Evolutionary conservation across 2,797 vertebrate species (phyloP).

Genomic region (Siniperca undulata): DNA sequence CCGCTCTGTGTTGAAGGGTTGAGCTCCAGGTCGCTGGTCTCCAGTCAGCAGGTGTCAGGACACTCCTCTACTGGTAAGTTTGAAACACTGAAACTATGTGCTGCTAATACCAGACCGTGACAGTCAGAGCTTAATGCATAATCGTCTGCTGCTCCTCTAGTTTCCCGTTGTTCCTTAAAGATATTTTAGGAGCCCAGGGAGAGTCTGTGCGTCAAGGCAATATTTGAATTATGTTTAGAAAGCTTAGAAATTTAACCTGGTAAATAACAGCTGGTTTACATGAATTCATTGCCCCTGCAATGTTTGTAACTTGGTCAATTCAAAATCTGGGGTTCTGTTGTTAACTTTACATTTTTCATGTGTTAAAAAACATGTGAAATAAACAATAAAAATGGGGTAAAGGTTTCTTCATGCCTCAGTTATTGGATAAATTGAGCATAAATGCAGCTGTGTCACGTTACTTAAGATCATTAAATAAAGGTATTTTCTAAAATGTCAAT

Average conservation of each 20-base stretch:
- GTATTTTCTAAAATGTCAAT: neutral
- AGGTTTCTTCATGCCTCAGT: neutral
- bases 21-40: conserved; percentile 94
- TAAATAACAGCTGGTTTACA: neutral
- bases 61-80: conserved; percentile 92
- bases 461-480: neutral
- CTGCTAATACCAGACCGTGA: neutral
- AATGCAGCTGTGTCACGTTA: neutral
- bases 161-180: neutral
- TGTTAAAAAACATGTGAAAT: neutral
- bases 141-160: neutral
- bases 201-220: neutral
- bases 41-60: conserved; percentile 94
- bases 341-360: neutral
- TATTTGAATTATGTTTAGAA: neutral
- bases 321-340: neutral
- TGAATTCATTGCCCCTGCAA: neutral
- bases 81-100: neutral
- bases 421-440: neutral
- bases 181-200: neutral
- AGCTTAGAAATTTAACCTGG: neutral
- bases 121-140: neutral
- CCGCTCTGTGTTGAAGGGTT: conserved; percentile 75
- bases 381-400: neutral
- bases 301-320: too few species aligned